Conservation (phyloP, 2,888 invertebrate species). For the Melanargia galathea region DNA sequence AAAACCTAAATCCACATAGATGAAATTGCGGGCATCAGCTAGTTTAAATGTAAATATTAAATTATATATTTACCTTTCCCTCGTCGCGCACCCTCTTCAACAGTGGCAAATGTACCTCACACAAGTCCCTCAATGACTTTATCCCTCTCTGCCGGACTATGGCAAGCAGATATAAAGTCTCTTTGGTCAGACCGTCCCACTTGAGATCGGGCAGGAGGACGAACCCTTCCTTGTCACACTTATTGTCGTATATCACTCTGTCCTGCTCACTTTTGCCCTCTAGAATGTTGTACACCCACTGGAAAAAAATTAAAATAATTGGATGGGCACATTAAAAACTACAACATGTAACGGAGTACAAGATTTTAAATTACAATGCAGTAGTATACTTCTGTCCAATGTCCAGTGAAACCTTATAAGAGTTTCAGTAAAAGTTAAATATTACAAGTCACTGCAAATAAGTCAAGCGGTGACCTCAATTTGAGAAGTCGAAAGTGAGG, state of each 20-base stretch:
- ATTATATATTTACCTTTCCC: constrained; percentile 81
- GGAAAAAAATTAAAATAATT: constrained; percentile 37
- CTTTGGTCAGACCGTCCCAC: constrained; percentile 92
- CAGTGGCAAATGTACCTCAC: constrained; percentile 88
- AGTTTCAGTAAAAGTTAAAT: too few relatives aligned
- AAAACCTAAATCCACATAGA: too few relatives aligned
- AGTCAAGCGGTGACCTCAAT: too few relatives aligned
- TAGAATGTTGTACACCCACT: constrained; percentile 99
- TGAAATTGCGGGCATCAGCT: neutral
- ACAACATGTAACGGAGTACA: too few relatives aligned
- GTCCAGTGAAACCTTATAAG: too few relatives aligned
- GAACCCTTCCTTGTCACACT: constrained; percentile 90
- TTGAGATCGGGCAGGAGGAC: constrained; percentile 96
- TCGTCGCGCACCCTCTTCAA: constrained; percentile 90
- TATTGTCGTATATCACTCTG: constrained; percentile 87
- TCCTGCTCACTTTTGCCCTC: constrained; percentile 95
- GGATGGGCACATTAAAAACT: too few relatives aligned
- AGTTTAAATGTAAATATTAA: neutral
- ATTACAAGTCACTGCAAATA: too few relatives aligned
- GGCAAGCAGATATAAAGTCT: constrained; percentile 92
- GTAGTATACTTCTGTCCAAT: too few relatives aligned
- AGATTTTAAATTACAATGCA: too few relatives aligned
- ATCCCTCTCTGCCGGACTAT: constrained; percentile 88
- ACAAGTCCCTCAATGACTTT: constrained; percentile 93
- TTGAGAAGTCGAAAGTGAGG: too few relatives aligned